Percentiles rank a stretch among this genome's conserved stretches.
phyloP scores from a whole-genome alignment of 2,797 vertebrate genomes.

The Labeo calbasu region DNA sequence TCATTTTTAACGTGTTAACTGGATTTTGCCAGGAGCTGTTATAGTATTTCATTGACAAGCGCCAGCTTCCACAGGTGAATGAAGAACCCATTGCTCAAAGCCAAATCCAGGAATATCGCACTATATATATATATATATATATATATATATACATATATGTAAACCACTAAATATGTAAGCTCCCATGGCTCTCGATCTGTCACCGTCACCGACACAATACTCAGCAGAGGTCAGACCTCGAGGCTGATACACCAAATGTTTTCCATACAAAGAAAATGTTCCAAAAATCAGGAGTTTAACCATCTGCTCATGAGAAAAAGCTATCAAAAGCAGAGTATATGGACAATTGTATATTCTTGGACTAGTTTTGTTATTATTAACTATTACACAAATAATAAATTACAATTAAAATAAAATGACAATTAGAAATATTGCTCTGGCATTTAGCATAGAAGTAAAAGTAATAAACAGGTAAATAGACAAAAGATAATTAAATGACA shows the following conservation, averaged over 20 bases:
- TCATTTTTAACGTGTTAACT: slow-evolving; percentile 21
- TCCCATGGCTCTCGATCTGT: not conserved
- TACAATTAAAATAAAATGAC: no score
- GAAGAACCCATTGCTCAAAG: not conserved
- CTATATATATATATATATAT: not conserved
- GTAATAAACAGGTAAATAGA: not conserved
- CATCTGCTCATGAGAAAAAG: not conserved
- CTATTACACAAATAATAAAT: not conserved
- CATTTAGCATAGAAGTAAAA: not conserved
- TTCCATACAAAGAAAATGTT: not conserved
- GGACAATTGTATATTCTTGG: no score
- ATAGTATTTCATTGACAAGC: slow-evolving; percentile 6
- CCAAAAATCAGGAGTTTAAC: not conserved
- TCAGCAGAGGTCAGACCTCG: not conserved
- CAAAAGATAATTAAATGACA: not conserved
- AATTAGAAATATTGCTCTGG: not conserved
- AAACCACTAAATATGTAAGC: not conserved
- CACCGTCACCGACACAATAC: not conserved
- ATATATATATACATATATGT: no score
- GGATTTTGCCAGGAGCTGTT: slow-evolving; percentile 33
- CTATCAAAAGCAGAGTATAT: not conserved
- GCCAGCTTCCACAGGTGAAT: not conserved
- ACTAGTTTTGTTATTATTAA: not conserved
- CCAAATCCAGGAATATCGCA: not conserved
- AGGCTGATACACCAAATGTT: not conserved